These are phyloP conservation scores for Sminthurides bifidus DNA, from an alignment of 1,140 invertebrate species.

Conservation along the genomic window DNA sequence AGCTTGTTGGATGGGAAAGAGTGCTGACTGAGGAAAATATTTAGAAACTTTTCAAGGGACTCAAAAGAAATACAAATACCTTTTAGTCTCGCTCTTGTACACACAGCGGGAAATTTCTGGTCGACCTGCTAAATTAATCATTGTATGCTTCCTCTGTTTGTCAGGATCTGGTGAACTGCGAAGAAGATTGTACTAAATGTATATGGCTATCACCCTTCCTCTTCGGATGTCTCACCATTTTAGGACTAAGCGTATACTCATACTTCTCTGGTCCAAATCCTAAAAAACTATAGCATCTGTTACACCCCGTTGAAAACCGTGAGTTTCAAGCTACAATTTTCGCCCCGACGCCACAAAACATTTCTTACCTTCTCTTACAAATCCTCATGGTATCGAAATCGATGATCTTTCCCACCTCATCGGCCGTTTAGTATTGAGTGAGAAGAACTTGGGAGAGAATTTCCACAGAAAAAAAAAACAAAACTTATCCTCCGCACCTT, in stretches of 20 bases:
- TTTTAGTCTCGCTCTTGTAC: background rate
- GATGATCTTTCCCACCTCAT: too few relatives aligned
- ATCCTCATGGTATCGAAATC: too few relatives aligned
- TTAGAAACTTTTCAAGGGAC: background rate
- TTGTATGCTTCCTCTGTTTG: constrained; percentile 1
- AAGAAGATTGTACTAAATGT: constrained; percentile 28
- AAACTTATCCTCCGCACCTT: too few relatives aligned
- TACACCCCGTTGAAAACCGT: too few relatives aligned
- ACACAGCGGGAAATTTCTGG: background rate
- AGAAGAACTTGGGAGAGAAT: too few relatives aligned
- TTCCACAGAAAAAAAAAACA: too few relatives aligned
- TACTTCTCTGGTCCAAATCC: too few relatives aligned
- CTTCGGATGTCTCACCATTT: constrained; percentile 26
- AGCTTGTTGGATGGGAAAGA: background rate
- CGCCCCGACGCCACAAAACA: too few relatives aligned
- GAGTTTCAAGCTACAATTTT: too few relatives aligned
- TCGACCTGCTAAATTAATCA: background rate
- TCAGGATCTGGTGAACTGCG: constrained; percentile 30
- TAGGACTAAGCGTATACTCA: constrained; percentile 22
- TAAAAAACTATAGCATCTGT: too few relatives aligned
- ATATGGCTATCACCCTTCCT: constrained; percentile 30
- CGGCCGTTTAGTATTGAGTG: too few relatives aligned
- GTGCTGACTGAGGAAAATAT: background rate
- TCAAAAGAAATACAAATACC: background rate
- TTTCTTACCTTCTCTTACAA: too few relatives aligned